phyloP scores from a whole-genome alignment of 2,888 invertebrate genomes.

The Polydrusus pterygomalis region DNA sequence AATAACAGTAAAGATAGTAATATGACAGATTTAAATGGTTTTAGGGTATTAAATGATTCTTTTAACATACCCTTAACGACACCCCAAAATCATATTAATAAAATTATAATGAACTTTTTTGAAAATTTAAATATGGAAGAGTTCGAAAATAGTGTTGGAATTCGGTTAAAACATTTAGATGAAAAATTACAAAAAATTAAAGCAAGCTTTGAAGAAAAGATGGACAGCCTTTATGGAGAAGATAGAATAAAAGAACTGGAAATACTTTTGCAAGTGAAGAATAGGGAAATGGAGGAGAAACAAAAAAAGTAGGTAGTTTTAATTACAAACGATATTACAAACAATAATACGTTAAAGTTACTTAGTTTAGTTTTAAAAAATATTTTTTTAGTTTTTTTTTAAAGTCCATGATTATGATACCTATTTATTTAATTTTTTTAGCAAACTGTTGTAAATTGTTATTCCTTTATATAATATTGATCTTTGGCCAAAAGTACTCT shows the following conservation, averaged over 20 bases:
- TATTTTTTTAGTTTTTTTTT: no score
- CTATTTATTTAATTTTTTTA: no score
- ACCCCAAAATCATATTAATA: slow-evolving; percentile 33
- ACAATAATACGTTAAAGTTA: no score
- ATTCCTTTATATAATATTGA: no score
- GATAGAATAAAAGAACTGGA: slow-evolving; percentile 61
- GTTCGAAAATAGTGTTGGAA: slow-evolving; percentile 43
- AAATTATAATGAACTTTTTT: slow-evolving; percentile 38
- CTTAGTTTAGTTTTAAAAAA: no score
- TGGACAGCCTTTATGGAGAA: slow-evolving; percentile 36
- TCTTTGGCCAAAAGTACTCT: no score
- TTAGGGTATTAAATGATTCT: not conserved
- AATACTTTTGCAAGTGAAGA: slow-evolving; percentile 62
- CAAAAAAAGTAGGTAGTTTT: slow-evolving; percentile 61
- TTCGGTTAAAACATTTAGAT: slow-evolving; percentile 45
- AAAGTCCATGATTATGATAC: no score
- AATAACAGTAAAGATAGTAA: not conserved
- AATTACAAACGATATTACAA: no score
- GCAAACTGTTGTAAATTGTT: no score
- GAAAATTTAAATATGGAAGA: slow-evolving; percentile 48
- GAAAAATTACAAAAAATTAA: slow-evolving; percentile 51
- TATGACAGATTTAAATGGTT: slow-evolving; percentile 3
- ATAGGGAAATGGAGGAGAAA: slow-evolving; percentile 62
- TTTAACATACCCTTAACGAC: not conserved
- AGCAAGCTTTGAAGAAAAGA: slow-evolving; percentile 43